Base-by-base conservation (phyloP, 2,797 vertebrate species). In the Pseudochaenichthys georgianus region DNA sequence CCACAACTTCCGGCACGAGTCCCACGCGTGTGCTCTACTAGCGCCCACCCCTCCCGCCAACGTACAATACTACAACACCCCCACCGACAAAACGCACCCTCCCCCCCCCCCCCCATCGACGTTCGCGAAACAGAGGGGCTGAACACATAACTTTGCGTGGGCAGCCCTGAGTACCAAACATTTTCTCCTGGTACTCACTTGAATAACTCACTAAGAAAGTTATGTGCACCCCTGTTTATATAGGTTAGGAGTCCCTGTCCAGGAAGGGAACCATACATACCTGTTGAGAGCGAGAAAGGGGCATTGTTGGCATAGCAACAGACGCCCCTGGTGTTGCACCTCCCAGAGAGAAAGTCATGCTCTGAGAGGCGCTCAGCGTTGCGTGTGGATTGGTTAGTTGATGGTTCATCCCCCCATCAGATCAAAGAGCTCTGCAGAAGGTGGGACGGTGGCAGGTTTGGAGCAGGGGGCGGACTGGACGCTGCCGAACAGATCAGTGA, bases 331-430 rank as follows among this genome's bases (percentile, higher is more conserved):
- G 85, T 0, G 79, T 71, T 52, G 90, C 85, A 63, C 87, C 95
- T 90, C 97, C 96, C 94, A 99, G 92, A 76, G 95, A 95, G 86
- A 99, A 98, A 80, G 97, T 97, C 96, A 99, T 93, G 90, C 97
- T 99, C 94, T 97, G 97, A 69, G 98, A 98, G 50, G 96, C 88
- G 60, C 95, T 96, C 93, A 99, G 95, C 41, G 95, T 95, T 71
- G 96, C 91, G 72, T 98, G 92, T 42, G 82, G 87, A 78, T 83
- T 91, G 72, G 71, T 83, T 9, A 92, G 45, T 23, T 91, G 96
- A 82, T 96, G 93, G 52, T 95, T 94, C 12, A 89, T 86, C 90
- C 89, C 45, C 95, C 95, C 95, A 99, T 98, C 73, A 99, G 94
- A 92, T 99, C 97, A 91, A 98, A 98, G 1, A 98, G 94, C 87